These are phyloP conservation scores for Sphyrna mokarran DNA, from an alignment of 2,113 vertebrate genomes.

Conservation along the genomic window DNA sequence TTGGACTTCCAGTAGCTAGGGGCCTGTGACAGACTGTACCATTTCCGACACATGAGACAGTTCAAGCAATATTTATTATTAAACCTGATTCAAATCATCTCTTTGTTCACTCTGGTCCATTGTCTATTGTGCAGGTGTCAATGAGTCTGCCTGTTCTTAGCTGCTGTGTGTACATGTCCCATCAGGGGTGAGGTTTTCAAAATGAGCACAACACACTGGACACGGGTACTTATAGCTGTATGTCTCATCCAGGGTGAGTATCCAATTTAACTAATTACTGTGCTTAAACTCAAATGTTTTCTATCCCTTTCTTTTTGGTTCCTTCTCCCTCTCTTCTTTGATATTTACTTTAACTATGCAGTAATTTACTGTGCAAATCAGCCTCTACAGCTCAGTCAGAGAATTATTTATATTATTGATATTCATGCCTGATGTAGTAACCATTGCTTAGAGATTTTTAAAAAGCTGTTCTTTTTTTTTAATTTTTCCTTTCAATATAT, in stretches of 20 bases:
- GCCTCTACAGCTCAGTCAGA: too few relatives aligned
- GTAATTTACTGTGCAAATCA: not conserved
- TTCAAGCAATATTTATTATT: not conserved
- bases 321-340: not conserved
- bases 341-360: not conserved
- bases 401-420: not conserved
- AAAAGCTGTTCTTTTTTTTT: not conserved
- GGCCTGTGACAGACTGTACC: too few relatives aligned
- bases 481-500: not conserved
- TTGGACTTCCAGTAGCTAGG: not conserved
- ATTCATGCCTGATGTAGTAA: not conserved
- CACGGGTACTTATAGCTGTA: not conserved
- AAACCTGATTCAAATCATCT: not conserved
- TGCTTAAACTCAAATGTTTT: not conserved
- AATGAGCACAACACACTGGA: not conserved
- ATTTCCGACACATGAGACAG: not conserved
- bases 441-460: not conserved
- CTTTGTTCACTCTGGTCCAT: not conserved
- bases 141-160: not conserved
- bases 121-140: constrained; percentile 18
- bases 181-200: not conserved
- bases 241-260: constrained; percentile 25
- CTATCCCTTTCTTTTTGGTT: not conserved
- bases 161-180: not conserved
- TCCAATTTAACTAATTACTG: not conserved